Conservation (phyloP, 2,113 vertebrate genomes). For the Colossoma macropomum region DNA sequence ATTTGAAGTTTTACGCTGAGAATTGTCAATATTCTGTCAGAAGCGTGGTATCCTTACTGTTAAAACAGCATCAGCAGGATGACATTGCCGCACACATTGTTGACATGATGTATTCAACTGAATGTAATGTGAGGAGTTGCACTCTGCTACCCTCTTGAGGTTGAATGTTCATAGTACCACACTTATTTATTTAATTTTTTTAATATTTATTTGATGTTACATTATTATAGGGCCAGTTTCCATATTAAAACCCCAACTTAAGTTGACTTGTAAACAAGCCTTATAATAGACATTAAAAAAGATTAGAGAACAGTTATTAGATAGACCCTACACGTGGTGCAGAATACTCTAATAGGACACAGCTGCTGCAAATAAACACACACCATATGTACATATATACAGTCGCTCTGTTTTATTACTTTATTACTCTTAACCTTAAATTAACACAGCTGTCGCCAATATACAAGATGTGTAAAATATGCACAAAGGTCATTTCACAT, state of each 20-base stretch:
- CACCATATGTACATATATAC: conserved; percentile 4
- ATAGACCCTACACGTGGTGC: background rate
- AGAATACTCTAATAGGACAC: background rate
- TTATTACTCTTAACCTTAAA: conserved; percentile 35
- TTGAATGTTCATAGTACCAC: conserved; percentile 7
- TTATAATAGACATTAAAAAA: background rate
- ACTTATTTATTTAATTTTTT: background rate
- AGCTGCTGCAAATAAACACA: conserved; percentile 44
- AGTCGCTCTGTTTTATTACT: conserved; percentile 33
- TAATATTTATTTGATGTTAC: background rate
- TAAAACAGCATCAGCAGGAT: conserved; percentile 28
- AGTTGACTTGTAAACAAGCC: background rate
- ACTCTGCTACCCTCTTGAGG: conserved; percentile 21
- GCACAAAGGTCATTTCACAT: conserved; percentile 50
- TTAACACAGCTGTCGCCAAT: conserved; percentile 39
- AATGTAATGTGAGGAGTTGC: conserved; percentile 7
- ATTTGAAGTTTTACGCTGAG: background rate
- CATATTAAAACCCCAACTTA: background rate
- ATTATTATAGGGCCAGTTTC: background rate
- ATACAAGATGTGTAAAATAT: conserved; percentile 52
- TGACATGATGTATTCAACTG: conserved; percentile 15
- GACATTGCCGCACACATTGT: conserved; percentile 13
- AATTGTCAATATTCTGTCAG: background rate
- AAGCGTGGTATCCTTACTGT: conserved; percentile 4
- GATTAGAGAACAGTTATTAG: background rate